Conservation (phyloP, 2,888 invertebrate species). For the Eueremaeus valkanovi region DNA sequence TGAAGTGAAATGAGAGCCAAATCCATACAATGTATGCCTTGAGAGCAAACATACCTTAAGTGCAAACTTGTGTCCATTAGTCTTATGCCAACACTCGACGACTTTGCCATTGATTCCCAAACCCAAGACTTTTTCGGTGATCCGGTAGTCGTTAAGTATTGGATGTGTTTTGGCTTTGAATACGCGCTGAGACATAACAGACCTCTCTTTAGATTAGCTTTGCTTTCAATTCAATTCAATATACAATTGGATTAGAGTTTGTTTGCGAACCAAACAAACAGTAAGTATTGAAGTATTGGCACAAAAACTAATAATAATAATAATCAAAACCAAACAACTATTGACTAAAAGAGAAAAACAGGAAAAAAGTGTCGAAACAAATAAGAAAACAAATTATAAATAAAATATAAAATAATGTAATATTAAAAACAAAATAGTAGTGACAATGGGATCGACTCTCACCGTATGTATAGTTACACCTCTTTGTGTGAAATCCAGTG, state of each 20-base stretch:
- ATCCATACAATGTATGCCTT: neutral
- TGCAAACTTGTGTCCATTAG: slow-evolving; percentile 74
- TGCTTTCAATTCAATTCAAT: no score
- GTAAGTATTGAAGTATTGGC: no score
- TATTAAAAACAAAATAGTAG: no score
- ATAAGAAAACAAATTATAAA: no score
- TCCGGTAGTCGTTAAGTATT: slow-evolving; percentile 83
- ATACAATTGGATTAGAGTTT: no score
- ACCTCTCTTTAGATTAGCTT: no score
- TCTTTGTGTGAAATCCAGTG: neutral
- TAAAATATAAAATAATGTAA: no score
- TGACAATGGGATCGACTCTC: no score
- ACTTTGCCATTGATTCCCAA: slow-evolving; percentile 98
- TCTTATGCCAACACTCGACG: slow-evolving; percentile 80
- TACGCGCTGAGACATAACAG: neutral
- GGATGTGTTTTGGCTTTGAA: slow-evolving; percentile 65
- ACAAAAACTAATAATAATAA: neutral
- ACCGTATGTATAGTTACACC: neutral
- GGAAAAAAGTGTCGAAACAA: neutral
- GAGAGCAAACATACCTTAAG: slow-evolving; percentile 67
- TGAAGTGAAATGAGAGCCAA: neutral
- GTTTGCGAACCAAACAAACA: no score
- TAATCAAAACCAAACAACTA: neutral
- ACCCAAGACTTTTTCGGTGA: slow-evolving; percentile 87
- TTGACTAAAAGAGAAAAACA: neutral